Percentiles rank a stretch among this genome's conserved stretches.
Evolutionary conservation across 1,140 invertebrate genomes (phyloP).

Genomic region (Lasioglossum albipes): DNA sequence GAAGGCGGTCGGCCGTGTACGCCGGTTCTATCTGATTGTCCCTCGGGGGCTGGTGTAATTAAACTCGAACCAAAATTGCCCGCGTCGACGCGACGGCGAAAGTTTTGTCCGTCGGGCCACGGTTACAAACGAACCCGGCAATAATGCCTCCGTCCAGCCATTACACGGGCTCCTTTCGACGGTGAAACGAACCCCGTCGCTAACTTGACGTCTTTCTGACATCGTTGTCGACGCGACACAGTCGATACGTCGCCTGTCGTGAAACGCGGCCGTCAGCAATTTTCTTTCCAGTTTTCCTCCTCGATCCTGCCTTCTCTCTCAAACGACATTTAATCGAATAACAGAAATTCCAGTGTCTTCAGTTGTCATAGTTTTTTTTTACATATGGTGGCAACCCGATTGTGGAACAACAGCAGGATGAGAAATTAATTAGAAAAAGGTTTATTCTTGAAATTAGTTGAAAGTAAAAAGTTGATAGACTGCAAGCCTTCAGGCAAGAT

Average conservation of each 20-base stretch:
- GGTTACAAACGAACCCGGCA: slow-evolving; percentile 33
- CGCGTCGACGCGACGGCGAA: slow-evolving; percentile 49
- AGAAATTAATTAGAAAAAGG: too few relatives aligned
- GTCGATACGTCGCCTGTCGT: not conserved
- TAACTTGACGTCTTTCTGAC: not conserved
- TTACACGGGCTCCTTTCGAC: slow-evolving; percentile 45
- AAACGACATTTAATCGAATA: too few relatives aligned
- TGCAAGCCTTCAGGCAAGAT: too few relatives aligned
- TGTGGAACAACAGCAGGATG: too few relatives aligned
- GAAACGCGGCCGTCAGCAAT: not conserved
- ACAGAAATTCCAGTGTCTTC: too few relatives aligned
- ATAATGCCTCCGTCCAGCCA: slow-evolving; percentile 54
- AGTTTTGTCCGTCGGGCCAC: slow-evolving; percentile 54
- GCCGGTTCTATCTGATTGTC: slow-evolving; percentile 70
- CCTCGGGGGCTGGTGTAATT: slow-evolving; percentile 68
- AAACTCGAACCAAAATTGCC: slow-evolving; percentile 72
- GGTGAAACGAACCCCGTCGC: not conserved
- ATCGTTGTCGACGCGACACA: not conserved
- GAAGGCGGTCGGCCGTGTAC: slow-evolving; percentile 60
- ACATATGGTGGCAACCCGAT: too few relatives aligned
- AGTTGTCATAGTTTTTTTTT: too few relatives aligned
- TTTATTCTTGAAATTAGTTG: too few relatives aligned
- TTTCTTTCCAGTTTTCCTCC: too few relatives aligned
- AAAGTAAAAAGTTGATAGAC: too few relatives aligned
- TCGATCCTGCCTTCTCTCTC: too few relatives aligned